Evolutionary conservation across 2,113 vertebrate species (phyloP).

Genomic region (Galemys pyrenaicus): DNA sequence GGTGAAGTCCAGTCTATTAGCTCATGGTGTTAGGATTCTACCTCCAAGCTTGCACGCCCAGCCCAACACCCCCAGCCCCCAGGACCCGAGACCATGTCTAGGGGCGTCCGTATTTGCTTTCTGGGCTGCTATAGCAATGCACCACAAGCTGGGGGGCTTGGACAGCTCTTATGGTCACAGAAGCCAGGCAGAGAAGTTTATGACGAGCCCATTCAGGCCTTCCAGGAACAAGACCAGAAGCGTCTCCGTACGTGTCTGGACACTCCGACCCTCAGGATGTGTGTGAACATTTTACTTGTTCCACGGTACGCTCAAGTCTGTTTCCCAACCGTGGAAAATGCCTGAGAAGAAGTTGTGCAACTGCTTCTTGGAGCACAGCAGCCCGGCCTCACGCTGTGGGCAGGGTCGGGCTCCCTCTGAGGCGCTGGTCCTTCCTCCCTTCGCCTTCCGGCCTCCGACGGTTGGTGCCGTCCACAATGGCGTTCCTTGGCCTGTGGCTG

Average conservation of each 20-base stretch:
- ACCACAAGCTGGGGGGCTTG: not conserved
- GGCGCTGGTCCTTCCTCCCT: not conserved
- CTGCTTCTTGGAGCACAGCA: too few species aligned
- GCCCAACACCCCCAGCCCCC: not conserved
- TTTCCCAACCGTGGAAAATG: constrained; percentile 71
- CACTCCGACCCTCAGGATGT: not conserved
- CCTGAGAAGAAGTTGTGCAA: constrained; percentile 65
- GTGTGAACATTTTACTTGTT: not conserved
- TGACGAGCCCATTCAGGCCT: constrained; percentile 18
- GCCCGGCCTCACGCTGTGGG: too few species aligned
- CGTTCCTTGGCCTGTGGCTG: not conserved
- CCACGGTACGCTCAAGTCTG: not conserved
- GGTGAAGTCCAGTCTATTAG: not conserved
- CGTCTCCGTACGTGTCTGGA: constrained; percentile 11
- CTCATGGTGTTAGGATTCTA: fast-evolving
- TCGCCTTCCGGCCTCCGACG: not conserved
- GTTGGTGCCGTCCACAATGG: fast-evolving
- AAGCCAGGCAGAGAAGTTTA: not conserved
- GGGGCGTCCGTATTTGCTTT: not conserved
- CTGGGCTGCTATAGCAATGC: not conserved
- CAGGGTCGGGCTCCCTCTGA: not conserved
- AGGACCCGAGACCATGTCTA: not conserved
- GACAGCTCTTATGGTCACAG: not conserved
- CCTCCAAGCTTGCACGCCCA: not conserved
- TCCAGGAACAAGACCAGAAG: constrained; percentile 47